These are phyloP conservation scores for Chrysina gloriosa DNA, from an alignment of 2,888 invertebrate species.

Conservation along the genomic window DNA sequence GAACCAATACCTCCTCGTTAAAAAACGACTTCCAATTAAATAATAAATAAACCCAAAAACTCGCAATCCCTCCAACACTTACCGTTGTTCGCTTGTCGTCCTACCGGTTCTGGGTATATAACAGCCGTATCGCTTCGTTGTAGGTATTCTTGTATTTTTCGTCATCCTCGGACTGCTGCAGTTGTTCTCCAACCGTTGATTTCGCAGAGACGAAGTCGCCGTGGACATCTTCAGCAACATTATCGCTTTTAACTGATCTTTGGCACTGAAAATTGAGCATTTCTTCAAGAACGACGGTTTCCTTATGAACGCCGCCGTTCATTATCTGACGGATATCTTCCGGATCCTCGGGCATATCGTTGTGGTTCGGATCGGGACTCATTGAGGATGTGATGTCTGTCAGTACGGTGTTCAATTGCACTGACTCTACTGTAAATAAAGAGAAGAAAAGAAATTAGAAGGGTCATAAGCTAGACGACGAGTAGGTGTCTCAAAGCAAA, in stretches of 20 bases:
- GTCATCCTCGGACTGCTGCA: conserved; percentile 57
- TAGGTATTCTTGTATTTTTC: conserved; percentile 66
- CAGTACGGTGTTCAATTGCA: conserved; percentile 54
- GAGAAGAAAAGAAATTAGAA: not conserved
- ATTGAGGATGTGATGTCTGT: conserved; percentile 51
- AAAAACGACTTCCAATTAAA: too few species aligned
- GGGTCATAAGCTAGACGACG: not conserved
- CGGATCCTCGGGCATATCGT: conserved; percentile 54
- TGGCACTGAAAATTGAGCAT: conserved; percentile 53
- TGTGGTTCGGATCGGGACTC: conserved; percentile 62
- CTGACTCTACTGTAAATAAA: conserved; percentile 31
- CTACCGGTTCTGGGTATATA: conserved; percentile 63
- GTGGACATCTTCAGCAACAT: conserved; percentile 54
- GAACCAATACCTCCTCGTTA: too few species aligned
- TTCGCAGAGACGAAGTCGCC: conserved; percentile 54
- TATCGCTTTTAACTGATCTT: conserved; percentile 53
- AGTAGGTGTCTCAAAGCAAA: not conserved
- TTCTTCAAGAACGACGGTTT: conserved; percentile 56
- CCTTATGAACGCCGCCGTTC: conserved; percentile 54
- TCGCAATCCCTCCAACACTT: too few species aligned
- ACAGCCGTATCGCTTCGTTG: conserved; percentile 68
- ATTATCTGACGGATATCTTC: conserved; percentile 49
- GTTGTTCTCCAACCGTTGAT: conserved; percentile 55
- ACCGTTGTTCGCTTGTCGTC: conserved; percentile 47
- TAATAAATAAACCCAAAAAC: too few species aligned